phyloP scores from a whole-genome alignment of 1,140 invertebrate species.

The Drosophila kepulauana region DNA sequence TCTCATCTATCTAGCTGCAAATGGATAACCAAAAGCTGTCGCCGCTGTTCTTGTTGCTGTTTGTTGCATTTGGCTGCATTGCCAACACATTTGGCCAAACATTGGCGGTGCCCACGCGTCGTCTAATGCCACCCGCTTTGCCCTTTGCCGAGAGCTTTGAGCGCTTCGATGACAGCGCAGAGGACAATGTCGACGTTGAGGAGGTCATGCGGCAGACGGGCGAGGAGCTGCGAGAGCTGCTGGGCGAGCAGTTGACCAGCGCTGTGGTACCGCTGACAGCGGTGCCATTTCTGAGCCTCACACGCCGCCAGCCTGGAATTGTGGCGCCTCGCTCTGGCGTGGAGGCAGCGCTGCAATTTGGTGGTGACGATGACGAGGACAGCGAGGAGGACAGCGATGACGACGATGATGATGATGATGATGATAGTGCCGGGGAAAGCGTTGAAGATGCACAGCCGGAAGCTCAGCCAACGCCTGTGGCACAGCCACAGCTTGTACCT shows the following conservation, averaged over 20 bases:
- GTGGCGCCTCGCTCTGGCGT: conserved; percentile 46
- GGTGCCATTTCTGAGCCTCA: conserved; percentile 35
- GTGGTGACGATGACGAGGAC: conserved; percentile 10
- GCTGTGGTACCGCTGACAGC: conserved; percentile 60
- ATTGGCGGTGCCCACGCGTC: conserved; percentile 11
- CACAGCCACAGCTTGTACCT: background rate
- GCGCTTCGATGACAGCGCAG: conserved; percentile 10
- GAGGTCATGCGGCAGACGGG: conserved; percentile 28
- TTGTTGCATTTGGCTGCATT: conserved; percentile 21
- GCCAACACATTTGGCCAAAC: conserved; percentile 17
- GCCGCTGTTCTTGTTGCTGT: conserved; percentile 23
- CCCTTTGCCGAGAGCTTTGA: conserved; percentile 45
- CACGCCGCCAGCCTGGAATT: conserved; percentile 49
- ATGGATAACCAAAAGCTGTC: background rate
- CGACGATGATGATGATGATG: conserved; percentile 9
- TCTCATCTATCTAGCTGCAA: background rate
- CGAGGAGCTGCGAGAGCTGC: conserved; percentile 48
- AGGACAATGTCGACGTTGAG: background rate
- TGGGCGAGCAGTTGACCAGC: conserved; percentile 54
- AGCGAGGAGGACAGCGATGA: conserved; percentile 40
- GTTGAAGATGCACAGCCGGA: background rate
- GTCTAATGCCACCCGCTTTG: conserved; percentile 14
- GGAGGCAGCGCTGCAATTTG: conserved; percentile 46
- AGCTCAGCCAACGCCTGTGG: background rate
- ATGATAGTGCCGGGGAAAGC: background rate